Percentiles rank a stretch among this genome's conserved stretches.
These are phyloP conservation scores for Melozone crissalis DNA, from an alignment of 2,113 vertebrate genomes.

Conservation along the genomic window DNA sequence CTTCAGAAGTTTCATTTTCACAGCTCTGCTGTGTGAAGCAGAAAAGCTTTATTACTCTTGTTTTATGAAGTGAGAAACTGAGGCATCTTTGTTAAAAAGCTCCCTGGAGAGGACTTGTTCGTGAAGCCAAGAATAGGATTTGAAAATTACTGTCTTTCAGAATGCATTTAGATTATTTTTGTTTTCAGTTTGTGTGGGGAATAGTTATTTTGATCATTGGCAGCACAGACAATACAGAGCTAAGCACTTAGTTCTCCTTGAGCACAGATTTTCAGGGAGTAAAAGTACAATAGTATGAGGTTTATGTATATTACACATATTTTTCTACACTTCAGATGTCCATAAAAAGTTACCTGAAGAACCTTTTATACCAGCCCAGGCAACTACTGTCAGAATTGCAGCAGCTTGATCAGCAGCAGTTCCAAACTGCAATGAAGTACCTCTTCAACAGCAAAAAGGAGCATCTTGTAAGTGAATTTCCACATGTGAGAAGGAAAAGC, in stretches of 20 bases:
- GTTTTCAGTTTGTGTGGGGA: neutral
- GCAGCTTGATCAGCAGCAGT: constrained; percentile 65
- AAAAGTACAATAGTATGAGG: neutral
- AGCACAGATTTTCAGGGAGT: neutral
- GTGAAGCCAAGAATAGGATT: neutral
- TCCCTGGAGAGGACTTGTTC: neutral
- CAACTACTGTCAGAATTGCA: constrained; percentile 71
- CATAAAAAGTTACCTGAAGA: constrained; percentile 67
- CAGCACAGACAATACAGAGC: neutral
- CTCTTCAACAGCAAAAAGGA: constrained; percentile 71
- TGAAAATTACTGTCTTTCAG: neutral
- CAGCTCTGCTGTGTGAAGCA: neutral
- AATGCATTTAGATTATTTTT: neutral
- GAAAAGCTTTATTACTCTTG: neutral
- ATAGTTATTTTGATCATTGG: neutral
- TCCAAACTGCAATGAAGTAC: constrained; percentile 73
- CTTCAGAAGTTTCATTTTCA: neutral
- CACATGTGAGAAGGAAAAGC: neutral
- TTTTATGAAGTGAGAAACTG: neutral
- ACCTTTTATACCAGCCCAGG: constrained; percentile 71
- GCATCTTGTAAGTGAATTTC: constrained; percentile 63
- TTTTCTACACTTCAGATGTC: constrained; percentile 65
- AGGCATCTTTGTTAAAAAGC: neutral
- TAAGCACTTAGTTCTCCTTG: neutral
- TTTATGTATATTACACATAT: neutral